Conservation (phyloP, 1,140 invertebrate genomes). For the Theocolax elegans region DNA sequence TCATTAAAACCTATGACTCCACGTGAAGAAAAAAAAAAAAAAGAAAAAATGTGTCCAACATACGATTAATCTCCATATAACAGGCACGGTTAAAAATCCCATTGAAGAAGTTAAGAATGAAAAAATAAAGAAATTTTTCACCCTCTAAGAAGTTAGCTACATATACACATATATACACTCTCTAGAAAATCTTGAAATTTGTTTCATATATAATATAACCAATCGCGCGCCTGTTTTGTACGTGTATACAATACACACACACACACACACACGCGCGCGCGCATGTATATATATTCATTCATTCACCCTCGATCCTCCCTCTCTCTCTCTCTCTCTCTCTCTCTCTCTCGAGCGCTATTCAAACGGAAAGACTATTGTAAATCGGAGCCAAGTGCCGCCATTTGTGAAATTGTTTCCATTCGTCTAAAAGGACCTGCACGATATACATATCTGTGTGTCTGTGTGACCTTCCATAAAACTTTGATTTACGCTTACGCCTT, state of each 20-base stretch:
- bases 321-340: conserved; percentile 27
- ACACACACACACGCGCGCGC: too few relatives aligned
- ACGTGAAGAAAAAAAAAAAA: too few relatives aligned
- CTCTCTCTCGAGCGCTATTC: conserved; percentile 40
- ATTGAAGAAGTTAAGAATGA: too few relatives aligned
- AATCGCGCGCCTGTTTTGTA: neutral
- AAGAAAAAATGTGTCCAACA: too few relatives aligned
- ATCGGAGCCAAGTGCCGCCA: conserved; percentile 43
- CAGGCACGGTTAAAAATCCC: too few relatives aligned
- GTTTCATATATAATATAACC: too few relatives aligned
- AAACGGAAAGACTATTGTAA: conserved; percentile 42
- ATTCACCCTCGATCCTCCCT: conserved; percentile 23
- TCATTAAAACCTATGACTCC: too few relatives aligned
- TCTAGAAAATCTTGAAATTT: too few relatives aligned
- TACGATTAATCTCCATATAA: too few relatives aligned
- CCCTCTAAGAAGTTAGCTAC: too few relatives aligned
- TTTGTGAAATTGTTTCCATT: conserved; percentile 45
- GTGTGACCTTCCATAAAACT: conserved; percentile 33
- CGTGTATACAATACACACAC: conserved; percentile 12
- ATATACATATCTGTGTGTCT: neutral
- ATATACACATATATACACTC: too few relatives aligned
- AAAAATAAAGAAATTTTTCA: too few relatives aligned
- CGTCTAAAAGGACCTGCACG: conserved; percentile 40
- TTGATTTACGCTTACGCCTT: conserved; percentile 25
- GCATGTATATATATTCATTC: neutral